Conservation (phyloP, 2,888 invertebrate genomes). For the Melinaea marsaeus region DNA sequence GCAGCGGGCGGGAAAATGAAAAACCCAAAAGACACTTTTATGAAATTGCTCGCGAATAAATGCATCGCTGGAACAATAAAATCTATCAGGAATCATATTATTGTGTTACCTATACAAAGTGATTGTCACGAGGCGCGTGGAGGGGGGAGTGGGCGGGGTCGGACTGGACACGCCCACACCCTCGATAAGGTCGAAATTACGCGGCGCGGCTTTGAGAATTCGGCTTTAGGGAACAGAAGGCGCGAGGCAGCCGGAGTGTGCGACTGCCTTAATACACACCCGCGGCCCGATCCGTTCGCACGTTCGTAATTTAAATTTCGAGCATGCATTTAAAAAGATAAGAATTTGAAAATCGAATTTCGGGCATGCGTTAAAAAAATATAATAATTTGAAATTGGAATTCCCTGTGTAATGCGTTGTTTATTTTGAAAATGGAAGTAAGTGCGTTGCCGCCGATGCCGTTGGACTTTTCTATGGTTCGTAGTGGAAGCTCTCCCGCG, state of each 20-base stretch:
- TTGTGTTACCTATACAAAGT: slow-evolving; percentile 78
- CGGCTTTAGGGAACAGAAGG: slow-evolving; percentile 65
- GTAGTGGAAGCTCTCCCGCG: slow-evolving; percentile 61
- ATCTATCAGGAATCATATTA: slow-evolving; percentile 78
- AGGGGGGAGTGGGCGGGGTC: slow-evolving; percentile 55
- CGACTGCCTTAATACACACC: slow-evolving; percentile 64
- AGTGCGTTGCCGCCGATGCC: slow-evolving; percentile 81
- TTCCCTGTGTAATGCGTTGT: slow-evolving; percentile 20
- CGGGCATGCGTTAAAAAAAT: neutral
- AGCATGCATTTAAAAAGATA: neutral
- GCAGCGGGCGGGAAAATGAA: slow-evolving; percentile 11
- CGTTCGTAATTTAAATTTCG: slow-evolving; percentile 42
- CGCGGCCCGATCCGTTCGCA: slow-evolving; percentile 66
- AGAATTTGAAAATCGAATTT: neutral
- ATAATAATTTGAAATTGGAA: slow-evolving; percentile 32
- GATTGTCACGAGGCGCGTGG: slow-evolving; percentile 67
- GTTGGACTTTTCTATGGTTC: slow-evolving; percentile 81
- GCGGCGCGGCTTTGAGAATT: slow-evolving; percentile 64
- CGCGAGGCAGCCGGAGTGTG: slow-evolving; percentile 54
- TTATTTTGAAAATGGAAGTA: slow-evolving; percentile 74
- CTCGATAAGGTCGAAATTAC: slow-evolving; percentile 73
- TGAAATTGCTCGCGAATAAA: slow-evolving; percentile 62
- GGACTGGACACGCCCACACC: slow-evolving; percentile 60
- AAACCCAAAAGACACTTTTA: slow-evolving; percentile 34
- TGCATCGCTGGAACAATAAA: slow-evolving; percentile 74